Evolutionary conservation across 2,113 vertebrate genomes (phyloP).

Genomic region (Mormyrus iriodes): DNA sequence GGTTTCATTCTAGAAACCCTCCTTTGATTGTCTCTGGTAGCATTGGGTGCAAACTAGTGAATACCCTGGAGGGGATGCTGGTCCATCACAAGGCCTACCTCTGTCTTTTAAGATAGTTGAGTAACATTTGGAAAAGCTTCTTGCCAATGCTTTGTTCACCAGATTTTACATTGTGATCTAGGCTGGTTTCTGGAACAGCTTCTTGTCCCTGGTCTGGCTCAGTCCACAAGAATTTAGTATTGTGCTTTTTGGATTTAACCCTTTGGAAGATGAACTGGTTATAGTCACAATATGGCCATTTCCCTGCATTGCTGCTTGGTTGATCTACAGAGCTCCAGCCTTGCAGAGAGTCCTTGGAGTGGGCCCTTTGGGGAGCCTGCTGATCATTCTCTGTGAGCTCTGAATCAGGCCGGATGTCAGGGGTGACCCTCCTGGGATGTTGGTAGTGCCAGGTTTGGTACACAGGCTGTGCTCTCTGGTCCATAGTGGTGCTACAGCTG

Average conservation of each 20-base stretch:
- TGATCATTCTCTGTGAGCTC: constrained; percentile 3
- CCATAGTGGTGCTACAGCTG: background rate
- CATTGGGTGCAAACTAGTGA: background rate
- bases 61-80: background rate
- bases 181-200: background rate
- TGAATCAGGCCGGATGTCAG: constrained; percentile 12
- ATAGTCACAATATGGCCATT: background rate
- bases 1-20: background rate
- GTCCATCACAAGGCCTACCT: background rate
- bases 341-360: background rate
- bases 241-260: background rate
- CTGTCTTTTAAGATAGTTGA: background rate
- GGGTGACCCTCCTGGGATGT: background rate
- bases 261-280: background rate
- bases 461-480: background rate
- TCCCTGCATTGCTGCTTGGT: background rate
- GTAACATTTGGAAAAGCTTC: background rate
- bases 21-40: background rate
- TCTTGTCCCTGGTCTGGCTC: background rate
- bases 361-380: background rate
- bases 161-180: background rate
- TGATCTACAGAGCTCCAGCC: background rate
- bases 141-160: background rate
- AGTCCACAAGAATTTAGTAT: background rate
- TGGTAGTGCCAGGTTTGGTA: background rate